These are phyloP conservation scores for Dinothrombium tinctorium DNA, from an alignment of 1,140 invertebrate genomes.

Conservation along the genomic window DNA sequence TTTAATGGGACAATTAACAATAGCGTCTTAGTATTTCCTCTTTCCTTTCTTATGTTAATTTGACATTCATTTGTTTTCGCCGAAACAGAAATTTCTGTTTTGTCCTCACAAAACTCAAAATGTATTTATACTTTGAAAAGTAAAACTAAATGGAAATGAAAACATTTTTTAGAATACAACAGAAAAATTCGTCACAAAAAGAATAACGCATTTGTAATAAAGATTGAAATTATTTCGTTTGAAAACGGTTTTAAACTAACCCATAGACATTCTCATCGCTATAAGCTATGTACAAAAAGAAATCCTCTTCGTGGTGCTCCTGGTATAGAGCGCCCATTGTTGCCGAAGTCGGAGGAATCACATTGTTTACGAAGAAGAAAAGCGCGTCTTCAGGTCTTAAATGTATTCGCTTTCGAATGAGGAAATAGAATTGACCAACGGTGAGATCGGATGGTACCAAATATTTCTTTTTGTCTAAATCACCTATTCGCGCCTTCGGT, in stretches of 20 bases:
- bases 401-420: conserved; percentile 89
- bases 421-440: conserved; percentile 97
- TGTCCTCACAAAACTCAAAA: no score
- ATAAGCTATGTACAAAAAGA: conserved; percentile 97
- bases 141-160: no score
- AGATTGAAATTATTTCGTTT: no score
- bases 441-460: conserved; percentile 95
- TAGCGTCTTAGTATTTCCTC: no score
- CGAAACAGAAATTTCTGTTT: no score
- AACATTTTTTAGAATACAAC: no score
- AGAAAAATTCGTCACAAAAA: no score
- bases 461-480: conserved; percentile 99
- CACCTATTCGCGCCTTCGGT: conserved; percentile 90
- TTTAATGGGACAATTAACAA: no score
- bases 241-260: neutral
- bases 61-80: no score
- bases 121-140: no score
- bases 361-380: conserved; percentile 99
- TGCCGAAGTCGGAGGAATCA: conserved; percentile 93
- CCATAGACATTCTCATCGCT: conserved; percentile 99
- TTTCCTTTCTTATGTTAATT: no score
- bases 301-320: conserved; percentile 97
- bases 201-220: no score
- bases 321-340: conserved; percentile 99
- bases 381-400: conserved; percentile 91